phyloP scores from a whole-genome alignment of 2,113 vertebrate species.

The Coracopsis vasa region DNA sequence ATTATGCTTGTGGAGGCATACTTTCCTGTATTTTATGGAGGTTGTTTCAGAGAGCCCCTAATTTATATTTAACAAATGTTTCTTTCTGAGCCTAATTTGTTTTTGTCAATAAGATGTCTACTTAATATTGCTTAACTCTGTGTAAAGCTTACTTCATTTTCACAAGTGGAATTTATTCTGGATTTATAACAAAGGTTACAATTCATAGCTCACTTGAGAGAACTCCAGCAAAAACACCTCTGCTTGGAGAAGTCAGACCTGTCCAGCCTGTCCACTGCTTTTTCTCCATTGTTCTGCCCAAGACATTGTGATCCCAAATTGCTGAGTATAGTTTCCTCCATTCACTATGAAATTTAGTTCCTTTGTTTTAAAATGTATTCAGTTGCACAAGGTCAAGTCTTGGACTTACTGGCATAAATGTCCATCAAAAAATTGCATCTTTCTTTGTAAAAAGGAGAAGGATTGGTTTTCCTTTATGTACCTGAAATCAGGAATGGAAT shows the following conservation, averaged over 20 bases:
- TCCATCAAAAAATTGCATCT: background rate
- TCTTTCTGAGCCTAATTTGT: background rate
- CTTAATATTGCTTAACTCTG: background rate
- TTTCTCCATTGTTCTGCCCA: background rate
- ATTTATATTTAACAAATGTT: constrained; percentile 31
- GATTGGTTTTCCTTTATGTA: background rate
- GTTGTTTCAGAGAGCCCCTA: background rate
- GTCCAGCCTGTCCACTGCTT: background rate
- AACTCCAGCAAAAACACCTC: background rate
- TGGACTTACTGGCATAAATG: background rate
- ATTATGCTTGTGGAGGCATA: background rate
- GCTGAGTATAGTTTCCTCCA: background rate
- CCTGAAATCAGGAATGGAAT: background rate
- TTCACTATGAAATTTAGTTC: background rate
- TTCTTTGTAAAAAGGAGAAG: background rate
- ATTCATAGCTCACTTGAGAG: background rate
- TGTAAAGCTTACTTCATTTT: constrained; percentile 21
- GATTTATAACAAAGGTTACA: background rate
- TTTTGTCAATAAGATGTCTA: background rate
- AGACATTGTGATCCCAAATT: background rate
- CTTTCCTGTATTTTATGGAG: constrained; percentile 13
- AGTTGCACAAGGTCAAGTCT: background rate
- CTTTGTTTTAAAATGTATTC: background rate
- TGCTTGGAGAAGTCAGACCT: background rate
- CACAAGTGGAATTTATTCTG: background rate